Conservation (phyloP, 2,113 vertebrate genomes). For the Girardinichthys multiradiatus region DNA sequence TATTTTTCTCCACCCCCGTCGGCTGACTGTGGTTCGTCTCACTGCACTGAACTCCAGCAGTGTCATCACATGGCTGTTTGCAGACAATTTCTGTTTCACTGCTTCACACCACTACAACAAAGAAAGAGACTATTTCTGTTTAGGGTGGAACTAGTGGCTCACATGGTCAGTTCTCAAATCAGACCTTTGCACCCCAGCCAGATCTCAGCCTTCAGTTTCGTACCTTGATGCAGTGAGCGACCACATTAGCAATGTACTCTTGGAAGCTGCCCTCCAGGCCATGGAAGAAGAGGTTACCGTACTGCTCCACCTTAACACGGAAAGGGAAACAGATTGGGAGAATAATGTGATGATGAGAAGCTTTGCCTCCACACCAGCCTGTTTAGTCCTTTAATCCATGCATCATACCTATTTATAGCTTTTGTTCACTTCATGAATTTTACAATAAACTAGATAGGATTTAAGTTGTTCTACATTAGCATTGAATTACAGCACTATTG, state of each 20-base stretch:
- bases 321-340: not conserved
- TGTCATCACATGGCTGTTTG: not conserved
- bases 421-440: no score
- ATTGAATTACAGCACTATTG: no score
- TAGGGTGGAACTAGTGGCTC: not conserved
- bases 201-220: not conserved
- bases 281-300: conserved; percentile 92
- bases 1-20: not conserved
- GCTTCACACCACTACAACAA: conserved; percentile 21
- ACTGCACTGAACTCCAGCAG: not conserved
- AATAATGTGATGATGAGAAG: not conserved
- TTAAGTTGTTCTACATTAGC: not conserved
- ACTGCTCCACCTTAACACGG: conserved; percentile 88
- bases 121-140: not conserved
- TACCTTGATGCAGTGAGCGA: conserved; percentile 85
- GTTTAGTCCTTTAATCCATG: not conserved
- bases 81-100: conserved; percentile 10
- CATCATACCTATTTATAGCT: no score
- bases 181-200: not conserved
- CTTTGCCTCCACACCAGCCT: not conserved
- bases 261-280: conserved; percentile 95
- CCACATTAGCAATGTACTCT: conserved; percentile 87
- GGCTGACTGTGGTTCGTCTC: not conserved
- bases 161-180: no score
- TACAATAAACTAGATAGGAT: not conserved